Base-by-base conservation (phyloP, 1,140 invertebrate species). In the Drosophila nasuta region DNA sequence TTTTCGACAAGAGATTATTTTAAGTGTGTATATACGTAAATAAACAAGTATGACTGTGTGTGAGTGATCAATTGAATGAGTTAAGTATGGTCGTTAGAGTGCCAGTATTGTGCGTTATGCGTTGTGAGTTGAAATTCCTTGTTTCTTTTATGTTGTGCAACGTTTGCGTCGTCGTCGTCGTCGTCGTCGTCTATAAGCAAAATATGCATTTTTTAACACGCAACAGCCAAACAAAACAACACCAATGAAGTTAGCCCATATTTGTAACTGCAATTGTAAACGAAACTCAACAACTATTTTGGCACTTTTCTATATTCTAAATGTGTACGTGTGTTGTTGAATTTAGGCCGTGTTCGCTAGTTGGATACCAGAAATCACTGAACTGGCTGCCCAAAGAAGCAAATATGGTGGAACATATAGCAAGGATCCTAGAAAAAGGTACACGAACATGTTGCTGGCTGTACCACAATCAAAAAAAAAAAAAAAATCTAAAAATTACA, bases 321-420 rank as follows among this genome's bases (percentile, higher is more conserved):
- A 81, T 88, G 75, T 92, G 86, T 91, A 82, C 91, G 90, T 91
- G 90, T 92, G 85, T 78, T 88, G 82, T 91, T 91, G 79, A 91
- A 82, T 91, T 82, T 97, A 98, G 97, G 97, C 97, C 95, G 97
- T 99, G 95, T 99, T 99, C 96, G 98, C 98, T 95, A 98, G 97
- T 95, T 98, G 97, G 97, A 98, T 99, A 94, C 98, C 98, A 93
- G 98, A 99, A 96, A 99, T 99, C 95, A 98, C 97, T 94, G 98
- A 98, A 95, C 97, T 99, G 94, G 96, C 98, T 94, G 98, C 97
- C 93, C 97, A 98, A 95, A 96, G 98, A 93, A 96, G 97, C 95
- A 98, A 98, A 96, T 99, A 98, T 95, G 97, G 98, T 95, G 98
- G 98, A 94, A 96, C 97, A 94, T 98, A 98, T 96, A 98, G 97